A percentile compares a stretch with the other conserved stretches of the same genome.
These are phyloP conservation scores for Andinoacara biseriatus DNA, from an alignment of 2,113 vertebrate species.

Conservation along the genomic window DNA sequence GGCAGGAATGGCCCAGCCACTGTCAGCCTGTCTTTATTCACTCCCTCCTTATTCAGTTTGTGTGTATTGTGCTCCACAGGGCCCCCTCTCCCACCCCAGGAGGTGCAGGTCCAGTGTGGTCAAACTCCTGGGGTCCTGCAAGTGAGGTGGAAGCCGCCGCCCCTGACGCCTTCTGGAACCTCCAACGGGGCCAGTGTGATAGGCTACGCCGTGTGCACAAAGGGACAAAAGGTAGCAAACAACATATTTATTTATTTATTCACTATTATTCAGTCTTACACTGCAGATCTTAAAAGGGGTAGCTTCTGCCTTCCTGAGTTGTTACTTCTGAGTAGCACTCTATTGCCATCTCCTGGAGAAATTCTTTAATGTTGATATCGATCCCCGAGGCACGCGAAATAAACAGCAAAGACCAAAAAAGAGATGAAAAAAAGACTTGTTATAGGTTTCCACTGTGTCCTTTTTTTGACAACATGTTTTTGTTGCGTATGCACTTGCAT, in stretches of 20 bases:
- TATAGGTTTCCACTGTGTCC: not conserved
- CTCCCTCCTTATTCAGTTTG: constrained; percentile 26
- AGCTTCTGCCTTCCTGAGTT: not conserved
- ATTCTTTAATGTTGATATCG: constrained; percentile 16
- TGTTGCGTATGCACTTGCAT: not conserved
- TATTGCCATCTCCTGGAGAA: constrained; percentile 74
- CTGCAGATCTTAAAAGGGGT: not conserved
- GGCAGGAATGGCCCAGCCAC: constrained; percentile 1
- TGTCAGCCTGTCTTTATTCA: constrained; percentile 18
- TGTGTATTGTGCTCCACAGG: constrained; percentile 77
- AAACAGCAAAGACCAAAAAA: not conserved
- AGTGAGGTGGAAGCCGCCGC: constrained; percentile 91
- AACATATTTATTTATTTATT: not conserved
- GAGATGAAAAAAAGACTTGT: not conserved
- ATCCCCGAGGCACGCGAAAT: not conserved
- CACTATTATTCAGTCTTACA: not conserved
- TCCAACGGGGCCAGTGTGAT: constrained; percentile 94
- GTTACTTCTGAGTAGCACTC: constrained; percentile 29
- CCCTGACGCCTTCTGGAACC: constrained; percentile 87
- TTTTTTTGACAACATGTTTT: not conserved
- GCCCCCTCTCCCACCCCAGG: constrained; percentile 92
- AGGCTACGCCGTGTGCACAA: constrained; percentile 92
- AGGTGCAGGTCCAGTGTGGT: constrained; percentile 87
- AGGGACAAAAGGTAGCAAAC: constrained; percentile 90
- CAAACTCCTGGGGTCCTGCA: constrained; percentile 84